A percentile compares a stretch with the other conserved stretches of the same genome.
Evolutionary conservation across 2,113 vertebrate genomes (phyloP).

Genomic region (Gallinago media): DNA sequence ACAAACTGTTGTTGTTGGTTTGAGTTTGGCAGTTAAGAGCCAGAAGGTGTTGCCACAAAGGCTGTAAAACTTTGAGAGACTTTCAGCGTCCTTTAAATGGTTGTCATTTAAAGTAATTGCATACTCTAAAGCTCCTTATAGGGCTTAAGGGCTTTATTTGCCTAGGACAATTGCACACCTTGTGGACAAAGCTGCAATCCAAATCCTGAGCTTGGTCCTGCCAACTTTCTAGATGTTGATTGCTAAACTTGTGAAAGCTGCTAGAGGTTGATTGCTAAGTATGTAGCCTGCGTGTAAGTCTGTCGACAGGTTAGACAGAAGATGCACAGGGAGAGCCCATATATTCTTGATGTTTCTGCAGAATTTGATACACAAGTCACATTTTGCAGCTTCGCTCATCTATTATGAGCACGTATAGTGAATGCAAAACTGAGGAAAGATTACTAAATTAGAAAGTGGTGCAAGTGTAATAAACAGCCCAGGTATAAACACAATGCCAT

Average conservation of each 20-base stretch:
- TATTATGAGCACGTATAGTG: background rate
- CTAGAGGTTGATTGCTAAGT: background rate
- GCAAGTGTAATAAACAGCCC: background rate
- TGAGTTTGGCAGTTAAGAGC: background rate
- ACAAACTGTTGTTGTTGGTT: background rate
- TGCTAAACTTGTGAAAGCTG: background rate
- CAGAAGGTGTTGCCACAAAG: background rate
- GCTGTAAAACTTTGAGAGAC: conserved; percentile 5
- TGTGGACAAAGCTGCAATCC: conserved; percentile 12
- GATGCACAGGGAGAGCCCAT: background rate
- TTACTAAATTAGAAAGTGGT: background rate
- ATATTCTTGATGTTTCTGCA: background rate
- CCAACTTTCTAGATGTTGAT: background rate
- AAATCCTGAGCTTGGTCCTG: background rate
- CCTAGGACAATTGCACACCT: conserved; percentile 21
- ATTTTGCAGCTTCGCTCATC: accelerated
- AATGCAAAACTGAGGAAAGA: background rate
- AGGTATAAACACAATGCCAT: background rate
- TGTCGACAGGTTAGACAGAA: background rate
- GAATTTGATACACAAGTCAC: background rate
- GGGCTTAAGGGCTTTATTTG: conserved; percentile 38
- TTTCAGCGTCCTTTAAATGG: conserved; percentile 27
- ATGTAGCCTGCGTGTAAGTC: background rate
- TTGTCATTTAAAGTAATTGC: conserved; percentile 18
- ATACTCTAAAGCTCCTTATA: conserved; percentile 9